phyloP scores from a whole-genome alignment of 2,113 vertebrate species.

The Megaleporinus macrocephalus region DNA sequence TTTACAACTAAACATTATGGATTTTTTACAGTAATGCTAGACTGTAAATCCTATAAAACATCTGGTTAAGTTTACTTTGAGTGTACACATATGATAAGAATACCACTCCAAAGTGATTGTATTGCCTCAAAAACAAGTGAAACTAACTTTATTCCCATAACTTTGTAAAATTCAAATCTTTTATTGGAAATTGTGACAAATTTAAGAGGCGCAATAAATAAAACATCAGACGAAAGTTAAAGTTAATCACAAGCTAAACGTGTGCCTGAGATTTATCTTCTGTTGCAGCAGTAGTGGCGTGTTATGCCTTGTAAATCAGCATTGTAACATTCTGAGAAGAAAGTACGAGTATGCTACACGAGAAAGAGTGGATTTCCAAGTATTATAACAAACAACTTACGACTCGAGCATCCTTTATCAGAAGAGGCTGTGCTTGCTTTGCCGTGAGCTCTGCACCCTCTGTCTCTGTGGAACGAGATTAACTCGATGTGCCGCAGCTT shows the following conservation, averaged over 20 bases:
- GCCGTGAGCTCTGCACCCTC: slow-evolving; percentile 38
- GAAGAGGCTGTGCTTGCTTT: slow-evolving; percentile 34
- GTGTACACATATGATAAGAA: background rate
- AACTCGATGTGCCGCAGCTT: slow-evolving; percentile 44
- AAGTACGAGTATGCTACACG: slow-evolving; percentile 6
- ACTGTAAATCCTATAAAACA: too few species aligned
- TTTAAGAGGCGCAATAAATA: too few species aligned
- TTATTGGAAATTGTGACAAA: too few species aligned
- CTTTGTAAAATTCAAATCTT: too few species aligned
- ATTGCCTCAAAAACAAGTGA: too few species aligned
- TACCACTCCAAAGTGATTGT: too few species aligned
- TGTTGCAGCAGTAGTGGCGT: background rate
- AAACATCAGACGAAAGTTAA: background rate
- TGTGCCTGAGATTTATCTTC: background rate
- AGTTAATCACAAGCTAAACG: background rate
- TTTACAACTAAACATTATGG: too few species aligned
- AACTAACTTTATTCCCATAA: too few species aligned
- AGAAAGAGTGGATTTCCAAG: slow-evolving; percentile 34
- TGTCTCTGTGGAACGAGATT: slow-evolving; percentile 50
- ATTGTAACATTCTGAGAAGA: slow-evolving; percentile 5
- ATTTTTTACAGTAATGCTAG: too few species aligned
- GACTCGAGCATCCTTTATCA: slow-evolving; percentile 53
- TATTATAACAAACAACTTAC: slow-evolving; percentile 55
- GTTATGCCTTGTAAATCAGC: slow-evolving; percentile 31
- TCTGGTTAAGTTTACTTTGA: slow-evolving; percentile 14